Conservation (phyloP, 1,140 invertebrate genomes). For the Ostrea denselamellosa region DNA sequence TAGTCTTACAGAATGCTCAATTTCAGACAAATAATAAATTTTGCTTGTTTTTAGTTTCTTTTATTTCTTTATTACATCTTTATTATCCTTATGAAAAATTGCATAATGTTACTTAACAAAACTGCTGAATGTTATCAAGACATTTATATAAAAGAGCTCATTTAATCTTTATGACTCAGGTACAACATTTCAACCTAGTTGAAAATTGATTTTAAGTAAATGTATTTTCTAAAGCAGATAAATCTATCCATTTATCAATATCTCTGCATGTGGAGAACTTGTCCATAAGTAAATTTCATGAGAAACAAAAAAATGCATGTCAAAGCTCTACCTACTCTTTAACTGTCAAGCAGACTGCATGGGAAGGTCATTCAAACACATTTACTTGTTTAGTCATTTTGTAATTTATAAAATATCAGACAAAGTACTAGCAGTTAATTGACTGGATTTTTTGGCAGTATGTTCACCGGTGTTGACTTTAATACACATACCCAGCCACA, state of each 20-base stretch:
- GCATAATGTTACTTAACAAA: background rate
- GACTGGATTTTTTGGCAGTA: no score
- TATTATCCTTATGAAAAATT: no score
- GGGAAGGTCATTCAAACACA: background rate
- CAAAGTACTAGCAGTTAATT: no score
- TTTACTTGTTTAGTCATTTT: background rate
- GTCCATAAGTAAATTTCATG: background rate
- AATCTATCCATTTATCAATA: constrained; percentile 13
- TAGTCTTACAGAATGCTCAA: constrained; percentile 28
- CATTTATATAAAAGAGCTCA: background rate
- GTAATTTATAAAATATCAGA: background rate
- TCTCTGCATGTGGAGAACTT: background rate
- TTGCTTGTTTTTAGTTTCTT: constrained; percentile 18
- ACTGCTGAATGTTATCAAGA: background rate
- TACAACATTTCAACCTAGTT: background rate
- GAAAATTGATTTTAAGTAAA: constrained; percentile 24
- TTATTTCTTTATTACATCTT: background rate
- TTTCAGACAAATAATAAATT: constrained; percentile 22
- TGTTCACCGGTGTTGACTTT: no score
- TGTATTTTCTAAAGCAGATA: background rate
- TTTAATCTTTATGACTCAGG: background rate
- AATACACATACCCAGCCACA: no score
- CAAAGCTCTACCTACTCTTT: background rate
- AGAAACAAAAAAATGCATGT: background rate
- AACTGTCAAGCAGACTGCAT: background rate